Conservation (phyloP, 2,888 invertebrate species). For the Eucera pruinosa region DNA sequence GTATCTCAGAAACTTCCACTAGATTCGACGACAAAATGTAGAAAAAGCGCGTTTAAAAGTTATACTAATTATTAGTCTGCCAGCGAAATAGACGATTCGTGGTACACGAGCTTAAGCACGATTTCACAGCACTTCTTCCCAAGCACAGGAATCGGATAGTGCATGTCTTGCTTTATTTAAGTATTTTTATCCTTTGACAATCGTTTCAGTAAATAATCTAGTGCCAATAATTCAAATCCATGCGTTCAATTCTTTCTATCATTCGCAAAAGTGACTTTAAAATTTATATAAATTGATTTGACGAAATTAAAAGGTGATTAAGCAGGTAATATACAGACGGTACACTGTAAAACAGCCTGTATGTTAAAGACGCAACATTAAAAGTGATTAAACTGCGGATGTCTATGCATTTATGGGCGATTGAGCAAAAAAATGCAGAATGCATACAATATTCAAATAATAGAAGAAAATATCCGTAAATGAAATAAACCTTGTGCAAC, state of each 20-base stretch:
- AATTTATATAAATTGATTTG: slow-evolving; percentile 27
- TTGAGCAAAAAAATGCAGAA: no score
- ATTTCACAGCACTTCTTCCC: slow-evolving; percentile 23
- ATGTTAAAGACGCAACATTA: slow-evolving; percentile 3
- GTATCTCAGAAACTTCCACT: background rate
- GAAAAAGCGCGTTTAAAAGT: slow-evolving; percentile 12
- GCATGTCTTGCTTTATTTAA: slow-evolving; percentile 1
- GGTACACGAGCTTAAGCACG: slow-evolving; percentile 1
- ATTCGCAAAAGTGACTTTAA: slow-evolving; percentile 4
- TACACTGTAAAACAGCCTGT: background rate
- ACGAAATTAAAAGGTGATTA: slow-evolving; percentile 3
- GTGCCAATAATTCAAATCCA: slow-evolving; percentile 51
- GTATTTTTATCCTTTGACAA: background rate
- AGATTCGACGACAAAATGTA: slow-evolving; percentile 10
- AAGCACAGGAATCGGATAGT: slow-evolving; percentile 36
- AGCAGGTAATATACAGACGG: slow-evolving; percentile 2
- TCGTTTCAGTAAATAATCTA: slow-evolving; percentile 26
- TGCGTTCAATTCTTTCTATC: slow-evolving; percentile 26
- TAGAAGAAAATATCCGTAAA: no score
- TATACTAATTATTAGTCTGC: slow-evolving; percentile 11
- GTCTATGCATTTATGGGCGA: no score
- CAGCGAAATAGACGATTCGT: background rate
- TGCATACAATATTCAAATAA: no score
- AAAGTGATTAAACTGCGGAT: no score
- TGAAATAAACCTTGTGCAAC: no score